Evolutionary conservation across 1,140 invertebrate species (phyloP), one percentile per base, ranked within the genome.

Genomic region (Spodoptera litura): DNA sequence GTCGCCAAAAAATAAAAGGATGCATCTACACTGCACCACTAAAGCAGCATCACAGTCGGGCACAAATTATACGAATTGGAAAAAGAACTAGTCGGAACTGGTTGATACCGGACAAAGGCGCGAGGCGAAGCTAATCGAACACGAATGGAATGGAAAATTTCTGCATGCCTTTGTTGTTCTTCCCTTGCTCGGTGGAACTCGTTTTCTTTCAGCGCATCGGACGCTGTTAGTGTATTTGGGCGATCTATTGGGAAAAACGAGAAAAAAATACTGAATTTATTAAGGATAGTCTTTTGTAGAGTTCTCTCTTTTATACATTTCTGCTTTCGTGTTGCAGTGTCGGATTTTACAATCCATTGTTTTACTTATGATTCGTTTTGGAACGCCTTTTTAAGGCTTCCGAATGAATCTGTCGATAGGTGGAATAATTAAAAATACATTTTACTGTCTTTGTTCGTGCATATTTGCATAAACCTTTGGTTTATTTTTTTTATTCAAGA

Each of bases 91-190:
- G 49, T 75, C 20, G 58, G 59, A 75, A 62, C 73, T 53, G 58
- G 59, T 64, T 75, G 73, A 75, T 75, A 75, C 66, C 66, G 79
- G 73, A 81, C 83, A 83, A 83, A 78, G 73, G 80, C 77, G 75
- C 51, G 61, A 76, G 59, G 74, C 79, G 71, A 79, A 64, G 74
- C 79, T 85, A 83, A 83, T 83, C 66, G 81, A 83, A 85, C 74
- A 75, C 79, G 83, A 85, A 85, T 83, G 84, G 79, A 81, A 81
- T 80, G 82, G 81, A 85, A 83, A 83, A 83, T 73, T 83, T 82
- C 79, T 79, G 81, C 81, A 84, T 78, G 74, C 75, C 78, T 72
- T 79, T 82, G 81, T 76, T 82, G 55, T 74, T 82, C 77, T 79
- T 64, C 68, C 58, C 73, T 62, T 49, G 49, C 59, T 53, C 44